Conservation (phyloP, 2,888 invertebrate species). For the Cyaniris semiargus region DNA sequence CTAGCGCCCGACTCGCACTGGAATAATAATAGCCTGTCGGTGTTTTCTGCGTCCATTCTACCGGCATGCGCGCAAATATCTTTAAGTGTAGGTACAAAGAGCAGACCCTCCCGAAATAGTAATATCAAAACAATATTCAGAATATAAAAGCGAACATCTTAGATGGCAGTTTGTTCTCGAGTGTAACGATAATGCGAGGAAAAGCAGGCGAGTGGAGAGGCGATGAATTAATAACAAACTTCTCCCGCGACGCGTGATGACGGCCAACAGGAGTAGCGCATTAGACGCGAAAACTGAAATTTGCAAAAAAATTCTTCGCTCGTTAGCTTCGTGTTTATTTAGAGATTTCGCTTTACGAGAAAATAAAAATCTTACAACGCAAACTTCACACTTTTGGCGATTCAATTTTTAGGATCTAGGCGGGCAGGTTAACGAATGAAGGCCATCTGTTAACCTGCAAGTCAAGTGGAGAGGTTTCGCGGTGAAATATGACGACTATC, state of each 20-base stretch:
- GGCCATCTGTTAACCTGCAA: conserved; percentile 66
- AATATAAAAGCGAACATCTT: conserved; percentile 45
- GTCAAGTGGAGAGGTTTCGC: conserved; percentile 59
- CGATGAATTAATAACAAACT: conserved; percentile 78
- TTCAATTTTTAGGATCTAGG: conserved; percentile 18
- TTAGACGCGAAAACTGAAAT: conserved; percentile 67
- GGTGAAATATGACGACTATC: conserved; percentile 75
- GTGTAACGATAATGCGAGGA: conserved; percentile 59
- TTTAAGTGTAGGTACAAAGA: neutral
- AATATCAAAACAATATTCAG: conserved; percentile 34
- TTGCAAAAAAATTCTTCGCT: conserved; percentile 60
- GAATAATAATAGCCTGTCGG: neutral
- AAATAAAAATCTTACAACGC: conserved; percentile 10
- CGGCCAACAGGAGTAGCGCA: conserved; percentile 79
- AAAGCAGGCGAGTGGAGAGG: conserved; percentile 66
- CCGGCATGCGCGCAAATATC: neutral
- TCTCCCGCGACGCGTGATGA: conserved; percentile 78
- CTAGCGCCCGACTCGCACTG: neutral
- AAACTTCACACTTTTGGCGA: conserved; percentile 23
- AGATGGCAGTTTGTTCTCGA: conserved; percentile 49
- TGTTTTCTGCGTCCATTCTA: neutral
- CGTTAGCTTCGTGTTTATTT: conserved; percentile 39
- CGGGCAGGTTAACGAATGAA: conserved; percentile 54
- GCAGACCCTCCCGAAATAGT: neutral
- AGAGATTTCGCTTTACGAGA: neutral